Evolutionary conservation across 1,140 invertebrate genomes (phyloP).

Genomic region (Pseudomyrmex dendroicus): DNA sequence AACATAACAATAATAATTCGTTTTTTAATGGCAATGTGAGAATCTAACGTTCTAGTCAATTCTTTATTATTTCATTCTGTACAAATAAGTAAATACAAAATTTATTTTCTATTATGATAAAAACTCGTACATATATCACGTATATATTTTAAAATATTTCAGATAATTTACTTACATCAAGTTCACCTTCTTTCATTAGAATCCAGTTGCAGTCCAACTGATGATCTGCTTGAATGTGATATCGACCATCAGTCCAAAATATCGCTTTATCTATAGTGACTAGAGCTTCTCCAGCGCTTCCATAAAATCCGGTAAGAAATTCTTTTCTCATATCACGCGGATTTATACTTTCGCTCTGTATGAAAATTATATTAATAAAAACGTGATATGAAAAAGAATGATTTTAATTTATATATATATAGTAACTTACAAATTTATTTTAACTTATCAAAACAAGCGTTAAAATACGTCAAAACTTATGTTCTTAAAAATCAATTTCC

Average conservation of each 20-base stretch:
- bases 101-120: too few relatives aligned
- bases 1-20: too few relatives aligned
- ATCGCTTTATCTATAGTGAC: conserved; percentile 91
- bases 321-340: conserved; percentile 91
- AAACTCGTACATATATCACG: neutral
- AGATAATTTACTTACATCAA: conserved; percentile 80
- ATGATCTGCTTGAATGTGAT: conserved; percentile 91
- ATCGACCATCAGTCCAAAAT: conserved; percentile 96
- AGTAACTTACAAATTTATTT: too few relatives aligned
- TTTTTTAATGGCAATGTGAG: too few relatives aligned
- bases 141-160: conserved; percentile 16
- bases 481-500: neutral
- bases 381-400: neutral
- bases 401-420: neutral
- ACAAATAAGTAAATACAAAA: too few relatives aligned
- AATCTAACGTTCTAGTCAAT: too few relatives aligned
- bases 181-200: conserved; percentile 90
- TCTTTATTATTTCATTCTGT: too few relatives aligned
- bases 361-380: neutral
- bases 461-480: conserved; percentile 13
- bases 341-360: conserved; percentile 88
- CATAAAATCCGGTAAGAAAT: conserved; percentile 95
- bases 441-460: neutral
- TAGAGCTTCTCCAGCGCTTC: conserved; percentile 92
- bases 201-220: conserved; percentile 93